Conservation (phyloP, 2,113 vertebrate species). For the Salvelinus sp. region DNA sequence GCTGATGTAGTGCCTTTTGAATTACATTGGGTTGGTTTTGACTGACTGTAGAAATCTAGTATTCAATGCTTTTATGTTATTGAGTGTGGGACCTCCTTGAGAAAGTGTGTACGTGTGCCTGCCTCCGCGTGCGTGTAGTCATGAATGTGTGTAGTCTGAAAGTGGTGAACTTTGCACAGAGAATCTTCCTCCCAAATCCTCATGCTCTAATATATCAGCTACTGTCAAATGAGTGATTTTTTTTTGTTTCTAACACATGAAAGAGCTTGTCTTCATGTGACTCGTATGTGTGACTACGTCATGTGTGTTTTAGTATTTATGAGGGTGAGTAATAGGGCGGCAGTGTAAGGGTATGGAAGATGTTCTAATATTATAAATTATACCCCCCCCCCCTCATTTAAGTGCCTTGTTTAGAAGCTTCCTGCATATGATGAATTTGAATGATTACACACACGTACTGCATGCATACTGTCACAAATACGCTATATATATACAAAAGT, state of each 20-base stretch:
- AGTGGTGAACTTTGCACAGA: constrained; percentile 71
- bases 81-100: constrained; percentile 25
- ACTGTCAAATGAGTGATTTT: constrained; percentile 46
- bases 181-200: constrained; percentile 50
- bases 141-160: constrained; percentile 33
- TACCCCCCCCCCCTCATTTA: constrained; percentile 47
- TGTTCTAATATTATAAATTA: constrained; percentile 9
- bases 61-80: constrained; percentile 36
- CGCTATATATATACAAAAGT: neutral
- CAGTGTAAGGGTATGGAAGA: constrained; percentile 42
- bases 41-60: constrained; percentile 51
- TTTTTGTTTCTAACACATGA: constrained; percentile 35
- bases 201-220: constrained; percentile 37
- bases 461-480: constrained; percentile 49
- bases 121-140: constrained; percentile 52
- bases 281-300: constrained; percentile 48
- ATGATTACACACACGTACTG: constrained; percentile 34
- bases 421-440: constrained; percentile 43
- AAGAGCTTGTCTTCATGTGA: constrained; percentile 29
- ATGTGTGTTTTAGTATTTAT: constrained; percentile 49
- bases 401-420: constrained; percentile 73
- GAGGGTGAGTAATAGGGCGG: constrained; percentile 33
- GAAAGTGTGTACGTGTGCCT: constrained; percentile 21
- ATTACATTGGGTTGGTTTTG: constrained; percentile 51
- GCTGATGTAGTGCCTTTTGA: constrained; percentile 73